Evolutionary conservation across 2,888 invertebrate genomes (phyloP).

Genomic region (Trichopria drosophilae): DNA sequence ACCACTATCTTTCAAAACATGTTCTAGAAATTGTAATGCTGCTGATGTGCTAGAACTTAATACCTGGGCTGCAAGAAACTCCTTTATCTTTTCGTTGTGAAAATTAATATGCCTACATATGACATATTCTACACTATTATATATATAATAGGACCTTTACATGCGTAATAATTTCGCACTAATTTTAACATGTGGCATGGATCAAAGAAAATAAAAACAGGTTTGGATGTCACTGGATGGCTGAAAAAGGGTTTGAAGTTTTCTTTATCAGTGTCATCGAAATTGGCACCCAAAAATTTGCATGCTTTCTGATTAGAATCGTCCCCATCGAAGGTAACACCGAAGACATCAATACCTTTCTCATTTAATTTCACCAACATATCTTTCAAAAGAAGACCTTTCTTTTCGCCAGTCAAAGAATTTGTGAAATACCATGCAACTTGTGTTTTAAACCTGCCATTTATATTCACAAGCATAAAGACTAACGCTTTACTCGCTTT

Average conservation of each 20-base stretch:
- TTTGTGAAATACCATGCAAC: slow-evolving; percentile 24
- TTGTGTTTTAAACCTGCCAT: slow-evolving; percentile 27
- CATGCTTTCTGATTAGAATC: slow-evolving; percentile 10
- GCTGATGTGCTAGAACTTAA: slow-evolving; percentile 34
- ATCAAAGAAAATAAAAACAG: no score
- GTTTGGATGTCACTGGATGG: no score
- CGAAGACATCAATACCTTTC: slow-evolving; percentile 18
- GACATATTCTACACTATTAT: slow-evolving; percentile 27
- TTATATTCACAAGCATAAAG: no score
- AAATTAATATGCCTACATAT: no score
- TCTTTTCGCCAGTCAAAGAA: slow-evolving; percentile 19
- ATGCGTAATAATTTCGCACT: slow-evolving; percentile 18
- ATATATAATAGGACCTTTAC: slow-evolving; percentile 20
- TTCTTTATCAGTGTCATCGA: slow-evolving; percentile 1
- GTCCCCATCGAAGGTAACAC: slow-evolving; percentile 27
- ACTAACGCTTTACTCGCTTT: slow-evolving; percentile 29
- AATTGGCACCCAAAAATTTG: slow-evolving; percentile 17
- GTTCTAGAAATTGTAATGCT: slow-evolving; percentile 28
- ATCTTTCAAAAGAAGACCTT: slow-evolving; percentile 20
- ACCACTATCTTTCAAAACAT: slow-evolving; percentile 15
- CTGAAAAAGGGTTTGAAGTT: slow-evolving; percentile 13
- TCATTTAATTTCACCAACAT: slow-evolving; percentile 12
- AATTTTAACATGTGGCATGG: slow-evolving; percentile 20
- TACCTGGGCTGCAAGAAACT: slow-evolving; percentile 34
- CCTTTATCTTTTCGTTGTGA: slow-evolving; percentile 36